Evolutionary conservation across 2,888 invertebrate species (phyloP), one percentile per base, ranked within the genome.

Genomic region (Parthenolecanium corni): DNA sequence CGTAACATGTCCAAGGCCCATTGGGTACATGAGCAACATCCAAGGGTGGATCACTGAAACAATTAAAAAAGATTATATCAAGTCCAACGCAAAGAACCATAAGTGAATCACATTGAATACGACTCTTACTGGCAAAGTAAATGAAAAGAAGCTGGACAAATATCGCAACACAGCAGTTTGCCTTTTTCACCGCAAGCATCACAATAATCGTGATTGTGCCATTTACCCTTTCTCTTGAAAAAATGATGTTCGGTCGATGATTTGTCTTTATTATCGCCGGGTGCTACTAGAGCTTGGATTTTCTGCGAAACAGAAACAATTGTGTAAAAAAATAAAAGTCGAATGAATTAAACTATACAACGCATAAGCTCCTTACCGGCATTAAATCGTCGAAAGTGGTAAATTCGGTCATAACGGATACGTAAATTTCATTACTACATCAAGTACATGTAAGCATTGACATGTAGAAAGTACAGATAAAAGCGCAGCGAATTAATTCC

Each of bases 141-240:
- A 77, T 97, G 96, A 76, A 96, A 97, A 66, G 94, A 92, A 31
- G 92, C 90, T 1, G 94, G 93, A 71, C 96, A 97, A 67, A 86
- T 85, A 74, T 96, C 95, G 73, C 96, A 97, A 74, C 94, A 95
- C 64, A 97, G 83, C 40, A 97, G 77, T 74, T 93, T 92, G 2
- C 96, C 95, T 36, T 93, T 93, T 77, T 95, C 95, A 61, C 85
- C 82, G 73, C 96, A 96, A 62, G 91, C 88, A 76, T 94, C 93
- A 72, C 96, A 96, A 67, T 84, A 85, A 72, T 95, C 94, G 72
- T 87, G 89, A 75, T 94, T 94, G 71, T 89, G 89, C 6, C 89
- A 89, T 70, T 86, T 83, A n/a, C 89, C 89, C 25, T 25, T 44
- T 57, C 46, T 24, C 46, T 46, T 57, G 14, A 57, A 31, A 46